phyloP scores from a whole-genome alignment of 2,113 vertebrate species.

The Tachysurus vachellii region DNA sequence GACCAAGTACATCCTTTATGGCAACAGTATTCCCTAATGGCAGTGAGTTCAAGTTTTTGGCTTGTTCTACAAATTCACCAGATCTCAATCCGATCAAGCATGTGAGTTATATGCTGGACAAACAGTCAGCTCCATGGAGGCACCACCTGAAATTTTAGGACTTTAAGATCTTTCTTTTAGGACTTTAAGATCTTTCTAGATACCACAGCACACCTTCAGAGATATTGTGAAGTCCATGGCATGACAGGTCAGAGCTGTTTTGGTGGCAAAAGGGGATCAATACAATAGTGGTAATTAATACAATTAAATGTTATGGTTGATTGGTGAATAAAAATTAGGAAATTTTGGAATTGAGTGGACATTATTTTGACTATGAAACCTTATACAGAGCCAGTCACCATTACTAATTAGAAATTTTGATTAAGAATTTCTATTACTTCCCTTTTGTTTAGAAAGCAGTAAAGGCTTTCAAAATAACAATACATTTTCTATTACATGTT shows the following conservation, averaged over 20 bases:
- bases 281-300: too few species aligned
- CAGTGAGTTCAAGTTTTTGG: too few species aligned
- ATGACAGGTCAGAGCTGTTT: not conserved
- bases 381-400: not conserved
- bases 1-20: too few species aligned
- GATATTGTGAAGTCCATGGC: not conserved
- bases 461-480: conserved; percentile 55
- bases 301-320: not conserved
- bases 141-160: too few species aligned
- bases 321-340: not conserved
- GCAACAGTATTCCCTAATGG: too few species aligned
- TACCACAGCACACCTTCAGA: not conserved
- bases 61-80: too few species aligned
- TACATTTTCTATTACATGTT: conserved; percentile 74
- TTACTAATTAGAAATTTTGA: not conserved
- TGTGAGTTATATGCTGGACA: too few species aligned
- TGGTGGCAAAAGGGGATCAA: not conserved
- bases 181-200: too few species aligned
- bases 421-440: not conserved
- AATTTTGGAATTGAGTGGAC: not conserved
- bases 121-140: too few species aligned
- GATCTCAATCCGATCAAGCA: too few species aligned
- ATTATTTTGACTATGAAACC: not conserved
- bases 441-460: not conserved
- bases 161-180: not conserved